Evolutionary conservation across 2,113 vertebrate genomes (phyloP), one percentile per base, ranked within the genome.

Genomic region (Chunga burmeisteri): DNA sequence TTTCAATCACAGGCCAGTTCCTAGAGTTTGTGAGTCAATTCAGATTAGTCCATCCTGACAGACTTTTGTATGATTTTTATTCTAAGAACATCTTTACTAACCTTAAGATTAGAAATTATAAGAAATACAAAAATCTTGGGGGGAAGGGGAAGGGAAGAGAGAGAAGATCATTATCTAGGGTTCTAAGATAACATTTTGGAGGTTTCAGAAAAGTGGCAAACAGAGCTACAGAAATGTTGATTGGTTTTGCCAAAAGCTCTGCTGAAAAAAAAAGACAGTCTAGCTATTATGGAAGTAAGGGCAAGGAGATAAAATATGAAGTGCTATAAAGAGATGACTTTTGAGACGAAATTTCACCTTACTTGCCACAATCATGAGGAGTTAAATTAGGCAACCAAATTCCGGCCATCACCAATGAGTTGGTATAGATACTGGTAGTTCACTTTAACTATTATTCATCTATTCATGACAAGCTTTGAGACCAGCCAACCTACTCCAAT

Each of bases 21-120:
- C 50, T 72, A 68, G 90, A 73, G 63, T 34, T 67, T 78, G 40
- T 94, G 81, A 94, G 81, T 73, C 86, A 91, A 23, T 94, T 94
- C 88, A 34, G 27, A 72, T 46, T 42, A 79, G 62, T 44, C 77
- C 16, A 53, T 68, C 30, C 52, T 81, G 68, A 82, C 49, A 81
- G 34, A 84, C 15, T 90, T 86, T 27, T 78, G 52, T 84, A 61
- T 23, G 32, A 32, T 89, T 78, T 93, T 95, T 75, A 68, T 84
- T 91, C 91, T 91, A 72, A 92, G 96, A 95, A 96, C 5, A 82
- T 18, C 40, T 87, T 81, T 70, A 61, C 36, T 68, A 85, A 66
- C 27, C 6, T 71, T 72, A 89, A 95, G 88, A 81, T 61, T 66
- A 87, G 80, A 94, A 89, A 91, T 94, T 27, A 75, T 53, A 72